Conservation (phyloP, 2,797 vertebrate genomes). For the Balearica regulorum region DNA sequence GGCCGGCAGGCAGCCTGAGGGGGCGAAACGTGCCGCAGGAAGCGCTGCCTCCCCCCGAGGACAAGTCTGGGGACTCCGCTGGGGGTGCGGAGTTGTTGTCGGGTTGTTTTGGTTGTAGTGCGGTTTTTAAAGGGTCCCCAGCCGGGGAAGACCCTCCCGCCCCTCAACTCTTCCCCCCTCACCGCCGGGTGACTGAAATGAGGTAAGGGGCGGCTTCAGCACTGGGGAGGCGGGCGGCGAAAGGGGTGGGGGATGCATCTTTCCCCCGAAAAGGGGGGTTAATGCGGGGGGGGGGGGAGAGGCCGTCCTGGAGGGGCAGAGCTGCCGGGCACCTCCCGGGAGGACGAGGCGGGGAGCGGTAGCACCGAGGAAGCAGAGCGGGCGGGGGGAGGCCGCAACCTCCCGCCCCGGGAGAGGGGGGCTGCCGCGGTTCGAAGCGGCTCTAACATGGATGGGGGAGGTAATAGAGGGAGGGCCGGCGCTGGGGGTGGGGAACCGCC, state of each 20-base stretch:
- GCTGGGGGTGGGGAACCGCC: constrained; percentile 6
- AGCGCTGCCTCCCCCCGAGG: not conserved
- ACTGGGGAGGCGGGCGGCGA: not conserved
- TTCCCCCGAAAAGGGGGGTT: not conserved
- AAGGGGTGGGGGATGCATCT: not conserved
- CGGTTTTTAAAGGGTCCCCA: not conserved
- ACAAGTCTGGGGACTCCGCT: not conserved
- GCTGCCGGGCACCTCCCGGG: not conserved
- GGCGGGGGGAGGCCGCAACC: not conserved
- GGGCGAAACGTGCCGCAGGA: not conserved
- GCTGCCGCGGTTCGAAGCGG: not conserved
- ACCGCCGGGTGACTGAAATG: not conserved
- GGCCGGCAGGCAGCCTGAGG: not conserved
- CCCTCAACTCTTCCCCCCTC: not conserved
- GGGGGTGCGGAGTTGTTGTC: not conserved
- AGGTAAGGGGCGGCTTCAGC: not conserved
- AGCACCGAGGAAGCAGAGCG: not conserved
- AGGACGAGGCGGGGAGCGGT: not conserved
- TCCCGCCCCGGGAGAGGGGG: not conserved
- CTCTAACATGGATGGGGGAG: not conserved
- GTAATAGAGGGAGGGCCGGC: not conserved
- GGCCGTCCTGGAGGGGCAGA: not conserved
- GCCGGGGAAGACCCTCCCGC: not conserved
- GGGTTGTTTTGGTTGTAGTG: not conserved
- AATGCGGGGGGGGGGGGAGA: not conserved